A percentile compares a stretch with the other conserved stretches of the same genome.
These are phyloP conservation scores for Callopanchax toddi DNA, from an alignment of 2,113 vertebrate species.

Conservation along the genomic window DNA sequence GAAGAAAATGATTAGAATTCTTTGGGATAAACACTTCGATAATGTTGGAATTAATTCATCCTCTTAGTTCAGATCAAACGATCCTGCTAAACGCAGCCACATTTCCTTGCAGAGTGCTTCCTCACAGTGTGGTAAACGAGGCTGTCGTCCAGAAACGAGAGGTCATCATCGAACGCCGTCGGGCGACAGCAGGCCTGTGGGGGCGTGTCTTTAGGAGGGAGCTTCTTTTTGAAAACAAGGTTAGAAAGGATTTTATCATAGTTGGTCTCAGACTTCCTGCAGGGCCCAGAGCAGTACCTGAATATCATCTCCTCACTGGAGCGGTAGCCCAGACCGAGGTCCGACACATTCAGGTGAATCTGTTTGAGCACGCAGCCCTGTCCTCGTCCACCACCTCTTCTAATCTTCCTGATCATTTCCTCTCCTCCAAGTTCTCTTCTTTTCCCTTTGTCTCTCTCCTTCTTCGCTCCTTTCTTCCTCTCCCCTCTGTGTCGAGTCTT, in stretches of 20 bases:
- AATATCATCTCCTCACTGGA: constrained; percentile 95
- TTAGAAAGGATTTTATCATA: constrained; percentile 95
- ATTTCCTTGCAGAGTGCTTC: constrained; percentile 94
- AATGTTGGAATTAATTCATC: too few species aligned
- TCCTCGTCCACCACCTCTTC: constrained; percentile 74
- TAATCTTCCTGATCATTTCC: constrained; percentile 46
- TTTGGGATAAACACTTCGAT: not conserved
- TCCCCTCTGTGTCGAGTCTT: constrained; percentile 44
- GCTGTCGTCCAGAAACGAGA: constrained; percentile 93
- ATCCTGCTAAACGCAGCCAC: constrained; percentile 85
- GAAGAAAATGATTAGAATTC: not conserved
- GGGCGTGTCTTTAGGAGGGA: constrained; percentile 83
- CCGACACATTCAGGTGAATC: constrained; percentile 92
- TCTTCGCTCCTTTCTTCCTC: constrained; percentile 45
- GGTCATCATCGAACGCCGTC: constrained; percentile 89
- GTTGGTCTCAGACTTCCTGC: constrained; percentile 88
- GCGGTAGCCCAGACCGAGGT: constrained; percentile 91
- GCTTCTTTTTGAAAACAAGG: constrained; percentile 84
- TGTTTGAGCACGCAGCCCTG: constrained; percentile 88
- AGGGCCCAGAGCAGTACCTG: constrained; percentile 93
- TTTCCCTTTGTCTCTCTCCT: constrained; percentile 71
- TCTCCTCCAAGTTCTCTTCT: constrained; percentile 60
- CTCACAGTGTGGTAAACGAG: constrained; percentile 91
- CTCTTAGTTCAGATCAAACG: not conserved
- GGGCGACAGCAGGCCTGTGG: constrained; percentile 90